These are phyloP conservation scores for Siniperca undulata DNA, from an alignment of 2,797 vertebrate genomes.

Conservation along the genomic window DNA sequence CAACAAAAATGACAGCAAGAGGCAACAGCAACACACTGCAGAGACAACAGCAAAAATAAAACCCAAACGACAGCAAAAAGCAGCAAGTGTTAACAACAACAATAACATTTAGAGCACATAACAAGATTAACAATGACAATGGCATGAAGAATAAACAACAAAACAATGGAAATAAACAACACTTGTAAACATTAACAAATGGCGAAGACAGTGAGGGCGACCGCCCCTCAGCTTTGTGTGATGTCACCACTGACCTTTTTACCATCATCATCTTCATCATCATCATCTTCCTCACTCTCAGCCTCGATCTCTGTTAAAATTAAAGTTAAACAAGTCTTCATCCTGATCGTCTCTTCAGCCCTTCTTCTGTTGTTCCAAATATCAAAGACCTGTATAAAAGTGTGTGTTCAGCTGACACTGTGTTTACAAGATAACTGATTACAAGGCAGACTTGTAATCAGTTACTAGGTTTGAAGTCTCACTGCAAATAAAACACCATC, in stretches of 20 bases:
- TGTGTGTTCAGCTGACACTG: background rate
- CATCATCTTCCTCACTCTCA: conserved; percentile 97
- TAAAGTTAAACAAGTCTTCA: conserved; percentile 62
- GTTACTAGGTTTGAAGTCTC: background rate
- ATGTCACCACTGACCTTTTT: conserved; percentile 90
- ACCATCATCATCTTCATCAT: conserved; percentile 93
- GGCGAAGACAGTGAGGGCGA: conserved; percentile 50
- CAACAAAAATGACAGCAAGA: background rate
- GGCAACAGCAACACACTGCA: conserved; percentile 2
- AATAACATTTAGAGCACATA: background rate
- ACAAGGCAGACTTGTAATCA: background rate
- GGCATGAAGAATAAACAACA: conserved; percentile 23
- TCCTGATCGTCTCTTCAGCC: conserved; percentile 23
- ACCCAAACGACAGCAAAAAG: conserved; percentile 9
- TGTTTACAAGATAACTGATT: background rate
- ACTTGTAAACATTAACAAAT: conserved; percentile 41
- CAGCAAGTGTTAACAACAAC: conserved; percentile 13
- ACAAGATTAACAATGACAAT: conserved; percentile 15
- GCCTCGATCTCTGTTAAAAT: conserved; percentile 93
- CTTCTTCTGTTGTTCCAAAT: background rate
- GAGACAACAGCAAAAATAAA: conserved; percentile 19
- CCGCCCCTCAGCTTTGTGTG: conserved; percentile 36
- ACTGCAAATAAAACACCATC: conserved; percentile 7
- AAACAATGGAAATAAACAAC: conserved; percentile 35
- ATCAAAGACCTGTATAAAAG: conserved; percentile 4